Evolutionary conservation across 2,888 invertebrate genomes (phyloP), one percentile per base, ranked within the genome.

Genomic region (Dryadula phaetusa): DNA sequence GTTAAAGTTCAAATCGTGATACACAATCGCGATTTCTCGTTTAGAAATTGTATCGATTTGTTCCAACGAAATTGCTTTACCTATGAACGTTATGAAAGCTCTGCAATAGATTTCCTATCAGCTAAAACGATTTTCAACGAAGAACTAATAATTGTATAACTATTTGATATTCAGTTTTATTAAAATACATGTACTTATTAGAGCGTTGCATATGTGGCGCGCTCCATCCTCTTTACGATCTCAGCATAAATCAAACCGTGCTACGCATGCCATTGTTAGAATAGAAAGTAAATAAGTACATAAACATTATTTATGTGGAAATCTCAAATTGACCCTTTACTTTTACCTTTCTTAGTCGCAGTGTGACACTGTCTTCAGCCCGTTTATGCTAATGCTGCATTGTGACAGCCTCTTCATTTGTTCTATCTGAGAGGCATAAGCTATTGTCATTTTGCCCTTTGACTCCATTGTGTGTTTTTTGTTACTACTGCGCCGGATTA

Each of bases 381-480:
- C 83, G 82, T 86, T 87, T 92, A 93, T 93, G 93, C 77, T 86
- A 93, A 93, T 93, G 82, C 66, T 49, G 82, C 82, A 92, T 93
- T 93, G 92, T 92, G 85, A 82, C 76, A 81, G 82, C 79, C 80
- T 81, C 83, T 82, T 87, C 88, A 87, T 91, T 91, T 91, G 90
- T 91, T 88, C 88, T 88, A 88, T 88, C 87, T 82, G 72, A 75
- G 75, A 76, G 75, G 75, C 80, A 79, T 76, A 69, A 71, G 75
- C 83, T 81, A 88, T 91, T 92, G 92, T 92, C 88, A 86, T 86
- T 80, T 65, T 90, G 87, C 87, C 90, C 92, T 92, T 90, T 92
- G 92, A 90, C 92, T 90, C 88, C 70, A 92, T 92, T 92, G 92
- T 92, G 77, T 87, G 83, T 90, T 92, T 92, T 91, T 92, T 92